Evolutionary conservation across 2,113 vertebrate genomes (phyloP).

Genomic region (Urocolius indicus): DNA sequence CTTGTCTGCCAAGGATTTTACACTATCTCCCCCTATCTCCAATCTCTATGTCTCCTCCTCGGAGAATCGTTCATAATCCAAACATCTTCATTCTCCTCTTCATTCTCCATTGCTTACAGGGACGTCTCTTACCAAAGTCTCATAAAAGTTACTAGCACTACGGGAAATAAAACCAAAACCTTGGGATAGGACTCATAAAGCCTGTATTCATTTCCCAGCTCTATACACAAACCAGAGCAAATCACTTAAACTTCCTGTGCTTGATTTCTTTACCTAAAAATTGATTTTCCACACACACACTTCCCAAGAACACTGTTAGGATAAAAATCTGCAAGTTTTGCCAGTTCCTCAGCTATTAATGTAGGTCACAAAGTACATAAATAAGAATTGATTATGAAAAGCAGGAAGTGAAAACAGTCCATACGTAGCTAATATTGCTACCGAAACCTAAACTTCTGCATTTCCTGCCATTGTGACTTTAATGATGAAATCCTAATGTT

Average conservation of each 20-base stretch:
- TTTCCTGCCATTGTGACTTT: conserved; percentile 53
- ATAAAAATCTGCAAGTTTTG: background rate
- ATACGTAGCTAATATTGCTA: conserved; percentile 49
- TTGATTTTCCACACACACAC: background rate
- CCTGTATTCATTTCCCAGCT: background rate
- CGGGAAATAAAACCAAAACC: background rate
- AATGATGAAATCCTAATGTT: conserved; percentile 25
- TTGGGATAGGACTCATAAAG: background rate
- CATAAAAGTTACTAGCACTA: background rate
- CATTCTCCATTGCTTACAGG: background rate
- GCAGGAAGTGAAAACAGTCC: conserved; percentile 47
- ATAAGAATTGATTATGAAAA: conserved; percentile 49
- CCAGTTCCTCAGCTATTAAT: background rate
- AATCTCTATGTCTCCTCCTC: background rate
- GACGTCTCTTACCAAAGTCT: background rate
- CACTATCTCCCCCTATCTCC: background rate
- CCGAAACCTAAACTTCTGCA: conserved; percentile 50
- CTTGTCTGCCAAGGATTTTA: background rate
- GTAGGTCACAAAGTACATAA: background rate
- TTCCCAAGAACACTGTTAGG: background rate
- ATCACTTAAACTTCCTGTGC: accelerated
- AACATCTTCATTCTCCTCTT: background rate
- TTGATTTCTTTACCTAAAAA: background rate
- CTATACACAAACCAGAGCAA: background rate
- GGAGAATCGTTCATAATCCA: background rate